Base-by-base conservation (phyloP, 2,888 invertebrate species). In the Eupithecia exiguata region DNA sequence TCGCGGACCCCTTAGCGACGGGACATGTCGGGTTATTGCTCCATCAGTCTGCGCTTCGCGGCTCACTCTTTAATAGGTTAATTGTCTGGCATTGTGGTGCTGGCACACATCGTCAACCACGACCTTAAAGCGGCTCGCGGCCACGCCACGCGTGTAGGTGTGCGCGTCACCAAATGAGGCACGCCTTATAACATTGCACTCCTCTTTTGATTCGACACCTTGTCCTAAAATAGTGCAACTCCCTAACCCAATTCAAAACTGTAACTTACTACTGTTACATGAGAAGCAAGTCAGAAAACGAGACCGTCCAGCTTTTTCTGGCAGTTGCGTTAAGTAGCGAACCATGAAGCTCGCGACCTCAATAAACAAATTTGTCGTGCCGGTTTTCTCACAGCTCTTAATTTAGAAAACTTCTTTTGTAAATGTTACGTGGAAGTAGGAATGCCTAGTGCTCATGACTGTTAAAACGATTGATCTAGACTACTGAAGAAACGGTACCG, bases 11-110 rank as follows among this genome's bases (percentile, higher is more conserved):
- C 84, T 87, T 88, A 86, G 87, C 84, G 83, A 81, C 79, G 84
- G 88, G 88, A 88, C 84, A 85, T 87, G 83, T 85, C 85, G 84
- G 90, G 89, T 91, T 92, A 89, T 90, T 92, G 90, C 89, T 89
- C 89, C 85, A 89, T 85, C 85, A 84, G 88, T 88, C 84, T 89
- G 85, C 87, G 89, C 87, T 88, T 89, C 84, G 85, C 87, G 81
- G 85, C 88, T 86, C 84, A 90, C 89, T 91, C 89, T 92, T 91
- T 93, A 92, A 93, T 93, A 92, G 92, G 92, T 91, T 94, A 93
- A 94, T 93, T 92, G 91, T 87, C 91, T 91, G 90, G 91, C 92
- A 94, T 93, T 92, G 94, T 94, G 87, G 89, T 90, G 91, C 91
- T 93, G 92, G 93, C 92, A 93, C 90, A 92, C 89, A 91, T 91